These are phyloP conservation scores for Drosophila suboccidentalis DNA, from an alignment of 2,888 invertebrate species.

Conservation along the genomic window DNA sequence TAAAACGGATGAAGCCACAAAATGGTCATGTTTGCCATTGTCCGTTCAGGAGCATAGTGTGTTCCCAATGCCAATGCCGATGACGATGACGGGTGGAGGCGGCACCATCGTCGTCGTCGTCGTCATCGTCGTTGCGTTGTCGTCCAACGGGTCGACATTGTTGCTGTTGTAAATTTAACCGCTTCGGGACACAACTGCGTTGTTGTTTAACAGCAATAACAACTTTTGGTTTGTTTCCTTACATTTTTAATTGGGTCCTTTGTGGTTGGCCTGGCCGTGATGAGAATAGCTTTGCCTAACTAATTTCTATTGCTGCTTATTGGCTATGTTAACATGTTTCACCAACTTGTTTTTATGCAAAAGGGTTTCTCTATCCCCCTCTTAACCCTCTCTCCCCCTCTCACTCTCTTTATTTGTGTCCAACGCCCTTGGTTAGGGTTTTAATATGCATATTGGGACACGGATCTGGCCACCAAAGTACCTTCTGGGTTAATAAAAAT, in stretches of 20 bases:
- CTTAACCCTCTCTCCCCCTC: neutral
- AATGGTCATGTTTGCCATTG: slow-evolving; percentile 76
- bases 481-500: slow-evolving; percentile 75
- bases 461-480: slow-evolving; percentile 60
- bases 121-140: slow-evolving; percentile 11
- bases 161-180: slow-evolving; percentile 83
- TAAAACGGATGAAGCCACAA: slow-evolving; percentile 70
- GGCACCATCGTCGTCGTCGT: slow-evolving; percentile 37
- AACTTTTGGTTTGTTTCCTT: slow-evolving; percentile 82
- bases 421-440: slow-evolving; percentile 17
- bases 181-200: slow-evolving; percentile 84
- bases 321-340: slow-evolving; percentile 82
- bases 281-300: slow-evolving; percentile 73
- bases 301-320: slow-evolving; percentile 82
- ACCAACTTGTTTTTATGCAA: slow-evolving; percentile 78
- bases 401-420: neutral
- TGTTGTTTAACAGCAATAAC: slow-evolving; percentile 78
- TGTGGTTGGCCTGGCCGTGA: slow-evolving; percentile 74
- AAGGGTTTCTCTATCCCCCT: slow-evolving; percentile 55
- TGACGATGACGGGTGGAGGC: slow-evolving; percentile 32
- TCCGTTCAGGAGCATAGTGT: slow-evolving; percentile 40
- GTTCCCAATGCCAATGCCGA: slow-evolving; percentile 27
- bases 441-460: slow-evolving; percentile 78
- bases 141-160: slow-evolving; percentile 50
- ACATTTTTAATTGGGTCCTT: slow-evolving; percentile 85